Evolutionary conservation across 2,888 invertebrate genomes (phyloP), one percentile per base, ranked within the genome.

Genomic region (Trissoscelio sp.): DNA sequence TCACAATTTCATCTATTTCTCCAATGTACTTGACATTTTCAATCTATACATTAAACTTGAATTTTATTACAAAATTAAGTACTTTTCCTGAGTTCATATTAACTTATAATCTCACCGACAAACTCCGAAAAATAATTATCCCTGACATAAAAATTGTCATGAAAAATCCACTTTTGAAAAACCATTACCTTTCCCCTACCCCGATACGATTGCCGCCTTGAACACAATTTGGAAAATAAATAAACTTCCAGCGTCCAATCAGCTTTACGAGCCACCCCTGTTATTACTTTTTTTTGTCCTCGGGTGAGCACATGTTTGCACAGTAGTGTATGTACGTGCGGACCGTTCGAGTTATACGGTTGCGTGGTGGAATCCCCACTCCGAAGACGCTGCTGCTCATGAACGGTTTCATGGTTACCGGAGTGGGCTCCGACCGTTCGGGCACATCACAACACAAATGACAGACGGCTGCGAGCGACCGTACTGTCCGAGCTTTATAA

Each of bases 391-490:
- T 16, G 62, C 55, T 37, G 64, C 44, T 78, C 77, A 78, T 78
- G 81, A 77, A 81, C 73, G 79, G 74, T 64, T 81, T 67, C 77
- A 81, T 78, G 81, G 77, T 78, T 73, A 78, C 81, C 51, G 69
- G 73, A 78, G 77, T 81, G 77, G 73, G 81, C 55, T 81, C 72
- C 51, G 58, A 60, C 66, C 72, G 77, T 70, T 75, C 74, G 57
- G 60, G 75, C 72, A 60, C 64, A 67, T 81, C 78, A 70, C 69
- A 73, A 74, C 81, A 74, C 55, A 62, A 55, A 62, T 78, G 78
- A 64, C 78, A 79, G 70, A 60, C 55, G 72, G 37, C 39, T 46
- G 60, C 64, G 64, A 64, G 64, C 70, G 22, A 57, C 44, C 64
- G 78, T 51, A 28, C 78, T 39, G 78, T 70, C 22, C 28, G n/a